Percentiles rank a stretch among this genome's conserved stretches.
These are phyloP conservation scores for Trigoniulus corallinus DNA, from an alignment of 1,140 invertebrate genomes.

Conservation along the genomic window DNA sequence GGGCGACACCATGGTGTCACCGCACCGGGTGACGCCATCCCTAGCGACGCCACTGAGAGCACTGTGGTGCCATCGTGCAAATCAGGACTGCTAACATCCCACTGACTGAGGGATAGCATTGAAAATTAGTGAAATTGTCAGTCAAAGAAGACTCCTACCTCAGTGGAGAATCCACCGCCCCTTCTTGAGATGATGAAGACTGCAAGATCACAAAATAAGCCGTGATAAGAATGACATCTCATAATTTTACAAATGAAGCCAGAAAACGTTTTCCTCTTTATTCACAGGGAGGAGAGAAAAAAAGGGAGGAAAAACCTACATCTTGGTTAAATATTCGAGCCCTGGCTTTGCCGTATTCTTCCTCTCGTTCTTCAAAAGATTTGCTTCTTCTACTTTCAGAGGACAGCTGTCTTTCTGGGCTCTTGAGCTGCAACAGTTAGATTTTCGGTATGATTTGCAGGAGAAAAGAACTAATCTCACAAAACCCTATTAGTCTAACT, in stretches of 20 bases:
- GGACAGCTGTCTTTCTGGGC: conserved; percentile 37
- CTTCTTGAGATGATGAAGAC: conserved; percentile 18
- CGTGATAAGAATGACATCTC: not conserved
- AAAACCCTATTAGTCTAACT: conserved; percentile 10
- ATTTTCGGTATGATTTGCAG: not conserved
- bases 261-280: too few relatives aligned
- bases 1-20: too few relatives aligned
- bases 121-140: too few relatives aligned
- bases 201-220: conserved; percentile 7
- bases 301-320: too few relatives aligned
- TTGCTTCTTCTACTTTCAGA: conserved; percentile 56
- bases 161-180: conserved; percentile 17
- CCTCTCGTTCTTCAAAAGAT: conserved; percentile 76
- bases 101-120: too few relatives aligned
- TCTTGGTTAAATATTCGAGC: conserved; percentile 62
- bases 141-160: too few relatives aligned
- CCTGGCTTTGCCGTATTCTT: conserved; percentile 64
- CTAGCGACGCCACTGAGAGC: too few relatives aligned
- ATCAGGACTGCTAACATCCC: too few relatives aligned
- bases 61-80: too few relatives aligned
- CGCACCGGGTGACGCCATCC: too few relatives aligned
- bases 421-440: conserved; percentile 17
- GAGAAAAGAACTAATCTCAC: conserved; percentile 12
- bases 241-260: not conserved
- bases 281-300: too few relatives aligned